Conservation (phyloP, 1,140 invertebrate species). For the Aphidius gifuensis region DNA sequence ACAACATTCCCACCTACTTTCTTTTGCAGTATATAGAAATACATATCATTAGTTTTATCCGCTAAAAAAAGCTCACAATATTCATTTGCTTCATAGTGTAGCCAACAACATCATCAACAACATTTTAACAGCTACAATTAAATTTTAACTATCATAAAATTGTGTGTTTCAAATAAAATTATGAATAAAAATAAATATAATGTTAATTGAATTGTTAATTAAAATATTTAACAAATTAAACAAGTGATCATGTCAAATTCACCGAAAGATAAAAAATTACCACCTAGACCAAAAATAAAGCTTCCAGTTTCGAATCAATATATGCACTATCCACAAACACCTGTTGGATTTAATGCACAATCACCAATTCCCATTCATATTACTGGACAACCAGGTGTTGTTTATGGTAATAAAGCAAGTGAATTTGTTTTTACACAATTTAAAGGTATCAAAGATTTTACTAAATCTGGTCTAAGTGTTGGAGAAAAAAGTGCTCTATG, state of each 20-base stretch:
- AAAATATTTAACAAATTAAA: background rate
- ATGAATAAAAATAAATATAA: background rate
- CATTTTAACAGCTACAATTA: too few species aligned
- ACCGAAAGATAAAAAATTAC: constrained; percentile 40
- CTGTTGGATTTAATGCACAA: constrained; percentile 49
- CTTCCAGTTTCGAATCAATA: constrained; percentile 55
- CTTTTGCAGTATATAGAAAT: too few species aligned
- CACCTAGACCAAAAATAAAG: constrained; percentile 56
- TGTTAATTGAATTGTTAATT: too few species aligned
- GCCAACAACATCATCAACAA: too few species aligned
- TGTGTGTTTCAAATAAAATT: too few species aligned
- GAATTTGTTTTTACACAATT: constrained; percentile 75
- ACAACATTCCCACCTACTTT: too few species aligned
- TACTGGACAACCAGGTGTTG: constrained; percentile 52
- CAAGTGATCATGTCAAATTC: constrained; percentile 41
- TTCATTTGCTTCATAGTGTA: too few species aligned
- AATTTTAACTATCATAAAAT: too few species aligned
- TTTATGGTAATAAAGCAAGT: constrained; percentile 65
- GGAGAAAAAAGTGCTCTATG: constrained; percentile 79
- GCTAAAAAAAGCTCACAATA: too few species aligned
- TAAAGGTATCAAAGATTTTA: constrained; percentile 73
- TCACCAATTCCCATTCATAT: constrained; percentile 55
- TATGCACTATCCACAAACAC: constrained; percentile 43
- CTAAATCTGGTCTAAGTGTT: constrained; percentile 74
- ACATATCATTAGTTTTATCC: too few species aligned